Evolutionary conservation across 1,140 invertebrate species (phyloP).

Genomic region (Calliphora vicina): DNA sequence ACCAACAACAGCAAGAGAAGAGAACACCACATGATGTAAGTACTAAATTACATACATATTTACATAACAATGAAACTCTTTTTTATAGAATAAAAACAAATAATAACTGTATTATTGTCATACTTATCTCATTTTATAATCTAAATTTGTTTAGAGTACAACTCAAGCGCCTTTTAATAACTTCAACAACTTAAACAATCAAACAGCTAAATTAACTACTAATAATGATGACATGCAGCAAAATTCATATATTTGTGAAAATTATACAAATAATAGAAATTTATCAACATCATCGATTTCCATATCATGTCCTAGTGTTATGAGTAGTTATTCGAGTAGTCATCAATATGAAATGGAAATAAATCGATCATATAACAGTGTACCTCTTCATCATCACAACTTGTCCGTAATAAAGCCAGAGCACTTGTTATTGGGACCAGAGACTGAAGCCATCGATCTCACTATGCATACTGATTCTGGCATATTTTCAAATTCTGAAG

Average conservation of each 20-base stretch:
- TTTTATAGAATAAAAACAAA: no score
- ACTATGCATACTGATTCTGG: conserved; percentile 13
- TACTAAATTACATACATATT: background rate
- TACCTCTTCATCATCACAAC: background rate
- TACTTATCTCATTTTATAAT: background rate
- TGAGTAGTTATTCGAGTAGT: conserved; percentile 32
- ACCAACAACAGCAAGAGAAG: background rate
- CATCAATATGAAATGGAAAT: background rate
- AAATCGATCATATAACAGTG: background rate
- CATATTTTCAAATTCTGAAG: conserved; percentile 13
- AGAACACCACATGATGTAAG: background rate
- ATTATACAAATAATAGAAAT: conserved; percentile 1
- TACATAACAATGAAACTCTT: no score
- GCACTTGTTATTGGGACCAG: background rate
- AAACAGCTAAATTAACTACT: background rate
- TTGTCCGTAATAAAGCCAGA: conserved; percentile 33
- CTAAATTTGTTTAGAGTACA: background rate
- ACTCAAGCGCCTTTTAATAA: background rate
- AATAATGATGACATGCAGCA: background rate
- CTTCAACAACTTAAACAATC: background rate
- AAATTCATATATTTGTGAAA: background rate
- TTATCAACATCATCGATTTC: conserved; percentile 13
- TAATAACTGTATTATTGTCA: no score
- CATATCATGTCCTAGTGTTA: conserved; percentile 25
- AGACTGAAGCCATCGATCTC: conserved; percentile 34